Evolutionary conservation across 92 coral and sea anemone species (phyloP).

Genomic region (Epizoanthus scotinus): DNA sequence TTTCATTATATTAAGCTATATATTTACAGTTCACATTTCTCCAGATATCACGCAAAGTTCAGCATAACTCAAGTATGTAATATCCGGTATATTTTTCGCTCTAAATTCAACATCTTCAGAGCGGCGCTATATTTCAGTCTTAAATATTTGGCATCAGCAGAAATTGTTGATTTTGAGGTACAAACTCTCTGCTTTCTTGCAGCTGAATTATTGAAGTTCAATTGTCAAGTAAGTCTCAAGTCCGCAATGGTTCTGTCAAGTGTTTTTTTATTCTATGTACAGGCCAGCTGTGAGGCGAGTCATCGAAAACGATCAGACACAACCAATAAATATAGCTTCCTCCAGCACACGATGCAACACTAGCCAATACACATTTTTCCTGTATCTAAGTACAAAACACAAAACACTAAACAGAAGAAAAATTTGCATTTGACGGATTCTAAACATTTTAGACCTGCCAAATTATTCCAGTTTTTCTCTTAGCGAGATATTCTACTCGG

Average conservation of each 20-base stretch:
- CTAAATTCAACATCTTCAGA: slow-evolving; percentile 3
- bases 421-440: slow-evolving; percentile 2
- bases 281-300: neutral
- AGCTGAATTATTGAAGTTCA: neutral
- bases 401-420: slow-evolving; percentile 17
- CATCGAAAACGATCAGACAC: neutral
- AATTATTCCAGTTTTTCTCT: neutral
- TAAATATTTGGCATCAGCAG: slow-evolving; percentile 31
- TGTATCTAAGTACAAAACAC: neutral
- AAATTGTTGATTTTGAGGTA: neutral
- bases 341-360: neutral
- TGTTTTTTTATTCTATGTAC: neutral
- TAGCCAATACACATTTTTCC: neutral
- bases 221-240: neutral
- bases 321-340: neutral
- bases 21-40: slow-evolving; percentile 24
- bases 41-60: neutral
- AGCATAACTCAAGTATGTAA: neutral
- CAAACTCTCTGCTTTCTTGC: neutral
- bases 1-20: neutral
- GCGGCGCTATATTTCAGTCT: slow-evolving; percentile 16
- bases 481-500: neutral
- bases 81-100: slow-evolving; percentile 10
- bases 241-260: neutral
- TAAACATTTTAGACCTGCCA: neutral